Percentiles rank a stretch among this genome's conserved stretches.
Conservation (phyloP, 2,797 vertebrate species). For the Artibeus lituratus region DNA sequence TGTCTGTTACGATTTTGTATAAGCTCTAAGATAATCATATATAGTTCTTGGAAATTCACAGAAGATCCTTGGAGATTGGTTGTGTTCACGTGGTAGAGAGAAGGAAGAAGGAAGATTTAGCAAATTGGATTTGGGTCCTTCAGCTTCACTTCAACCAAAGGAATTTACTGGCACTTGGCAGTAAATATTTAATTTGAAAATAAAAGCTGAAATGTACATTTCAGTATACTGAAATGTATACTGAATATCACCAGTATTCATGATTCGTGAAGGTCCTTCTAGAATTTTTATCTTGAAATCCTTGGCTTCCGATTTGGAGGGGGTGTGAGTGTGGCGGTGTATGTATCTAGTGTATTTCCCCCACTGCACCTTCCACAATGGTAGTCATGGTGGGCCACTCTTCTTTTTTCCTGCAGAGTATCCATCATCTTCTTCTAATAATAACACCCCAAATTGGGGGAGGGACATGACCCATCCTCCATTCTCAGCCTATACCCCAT, state of each 20-base stretch:
- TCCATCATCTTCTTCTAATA: background rate
- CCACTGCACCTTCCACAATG: background rate
- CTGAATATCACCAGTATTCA: background rate
- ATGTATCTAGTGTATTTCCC: background rate
- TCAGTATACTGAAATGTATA: too few relatives aligned
- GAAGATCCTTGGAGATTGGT: background rate
- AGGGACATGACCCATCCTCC: background rate
- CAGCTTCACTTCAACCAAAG: background rate
- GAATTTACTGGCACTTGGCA: background rate
- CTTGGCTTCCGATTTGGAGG: background rate
- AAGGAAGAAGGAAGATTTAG: background rate
- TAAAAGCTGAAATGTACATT: background rate
- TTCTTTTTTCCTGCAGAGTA: background rate
- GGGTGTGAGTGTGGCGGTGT: background rate
- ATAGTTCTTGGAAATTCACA: background rate
- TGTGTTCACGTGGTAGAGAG: background rate
- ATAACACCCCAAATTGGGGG: background rate
- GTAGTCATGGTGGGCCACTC: background rate
- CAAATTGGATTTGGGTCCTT: background rate
- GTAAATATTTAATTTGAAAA: slow-evolving; percentile 6
- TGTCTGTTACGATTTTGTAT: background rate
- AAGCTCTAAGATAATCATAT: background rate
- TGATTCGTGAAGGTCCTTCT: background rate
- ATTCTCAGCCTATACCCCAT: background rate
- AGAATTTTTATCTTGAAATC: background rate